Conservation (phyloP, 2,888 invertebrate genomes). For the Sminthurinus aureus region DNA sequence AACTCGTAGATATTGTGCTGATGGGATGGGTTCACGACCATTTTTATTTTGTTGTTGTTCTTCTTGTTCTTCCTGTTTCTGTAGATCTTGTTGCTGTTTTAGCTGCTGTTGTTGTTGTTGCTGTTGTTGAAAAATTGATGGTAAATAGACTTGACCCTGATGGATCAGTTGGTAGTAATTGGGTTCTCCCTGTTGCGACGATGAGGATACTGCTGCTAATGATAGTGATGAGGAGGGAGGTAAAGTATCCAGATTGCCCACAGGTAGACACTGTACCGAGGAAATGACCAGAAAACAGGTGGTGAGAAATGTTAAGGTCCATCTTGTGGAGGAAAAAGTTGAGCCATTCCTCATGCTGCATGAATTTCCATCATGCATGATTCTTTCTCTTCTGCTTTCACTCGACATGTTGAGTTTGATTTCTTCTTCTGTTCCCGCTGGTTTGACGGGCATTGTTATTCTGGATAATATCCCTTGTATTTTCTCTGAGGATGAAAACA, state of each 20-base stretch:
- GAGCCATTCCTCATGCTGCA: not conserved
- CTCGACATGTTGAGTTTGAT: too few species aligned
- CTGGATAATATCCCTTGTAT: not conserved
- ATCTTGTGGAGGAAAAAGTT: not conserved
- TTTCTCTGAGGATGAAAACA: not conserved
- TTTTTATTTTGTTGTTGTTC: not conserved
- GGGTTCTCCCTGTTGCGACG: not conserved
- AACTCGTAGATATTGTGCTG: not conserved
- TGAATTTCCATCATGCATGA: not conserved
- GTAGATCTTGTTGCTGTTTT: too few species aligned
- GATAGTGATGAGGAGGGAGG: not conserved
- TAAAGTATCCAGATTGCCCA: conserved; percentile 7
- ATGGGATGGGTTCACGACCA: not conserved
- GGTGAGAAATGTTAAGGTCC: conserved; percentile 20
- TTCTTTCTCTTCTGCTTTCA: not conserved
- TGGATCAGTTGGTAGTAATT: conserved; percentile 21
- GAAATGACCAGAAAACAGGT: conserved; percentile 23
- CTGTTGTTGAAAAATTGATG: conserved; percentile 21
- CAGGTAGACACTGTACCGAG: conserved; percentile 24
- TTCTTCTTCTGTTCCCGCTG: not conserved
- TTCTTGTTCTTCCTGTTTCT: too few species aligned
- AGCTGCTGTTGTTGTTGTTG: not conserved
- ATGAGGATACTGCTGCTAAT: not conserved
- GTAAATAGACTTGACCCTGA: conserved; percentile 40
- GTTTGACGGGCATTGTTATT: not conserved